Percentiles rank a stretch among this genome's conserved stretches.
phyloP scores from a whole-genome alignment of 2,113 vertebrate genomes.

The Strigops habroptila region DNA sequence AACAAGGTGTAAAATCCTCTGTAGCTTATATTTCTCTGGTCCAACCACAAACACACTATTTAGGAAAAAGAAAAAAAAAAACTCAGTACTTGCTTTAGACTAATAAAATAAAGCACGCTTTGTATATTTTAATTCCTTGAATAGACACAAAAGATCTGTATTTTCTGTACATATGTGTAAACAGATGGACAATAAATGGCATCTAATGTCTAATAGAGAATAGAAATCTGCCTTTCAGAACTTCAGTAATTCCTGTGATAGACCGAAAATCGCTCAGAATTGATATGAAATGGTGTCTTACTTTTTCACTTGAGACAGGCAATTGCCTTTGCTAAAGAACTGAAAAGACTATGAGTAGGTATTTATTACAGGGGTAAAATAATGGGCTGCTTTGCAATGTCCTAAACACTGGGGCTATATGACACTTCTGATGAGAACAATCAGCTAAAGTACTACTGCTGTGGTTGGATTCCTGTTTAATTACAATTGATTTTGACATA shows the following conservation, averaged over 20 bases:
- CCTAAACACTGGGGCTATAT: conserved; percentile 16
- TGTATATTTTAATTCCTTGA: background rate
- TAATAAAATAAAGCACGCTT: background rate
- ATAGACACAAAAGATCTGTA: background rate
- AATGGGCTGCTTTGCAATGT: conserved; percentile 2
- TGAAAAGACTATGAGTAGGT: background rate
- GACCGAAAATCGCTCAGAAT: background rate
- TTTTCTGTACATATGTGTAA: background rate
- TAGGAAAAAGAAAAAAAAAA: background rate
- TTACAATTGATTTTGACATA: conserved; percentile 72
- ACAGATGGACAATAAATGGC: background rate
- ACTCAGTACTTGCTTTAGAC: background rate
- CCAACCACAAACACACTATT: background rate
- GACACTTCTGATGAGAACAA: conserved; percentile 56
- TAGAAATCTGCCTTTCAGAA: background rate
- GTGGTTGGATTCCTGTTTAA: conserved; percentile 59
- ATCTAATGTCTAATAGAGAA: background rate
- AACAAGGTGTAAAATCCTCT: background rate
- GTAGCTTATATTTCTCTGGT: background rate
- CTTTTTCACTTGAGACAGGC: background rate
- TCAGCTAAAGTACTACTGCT: conserved; percentile 48
- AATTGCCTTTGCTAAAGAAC: background rate
- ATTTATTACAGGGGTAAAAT: conserved; percentile 33
- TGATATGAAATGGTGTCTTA: background rate
- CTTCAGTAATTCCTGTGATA: background rate